Conservation (phyloP, 2,888 invertebrate species). For the Zaprionus bogoriensis region DNA sequence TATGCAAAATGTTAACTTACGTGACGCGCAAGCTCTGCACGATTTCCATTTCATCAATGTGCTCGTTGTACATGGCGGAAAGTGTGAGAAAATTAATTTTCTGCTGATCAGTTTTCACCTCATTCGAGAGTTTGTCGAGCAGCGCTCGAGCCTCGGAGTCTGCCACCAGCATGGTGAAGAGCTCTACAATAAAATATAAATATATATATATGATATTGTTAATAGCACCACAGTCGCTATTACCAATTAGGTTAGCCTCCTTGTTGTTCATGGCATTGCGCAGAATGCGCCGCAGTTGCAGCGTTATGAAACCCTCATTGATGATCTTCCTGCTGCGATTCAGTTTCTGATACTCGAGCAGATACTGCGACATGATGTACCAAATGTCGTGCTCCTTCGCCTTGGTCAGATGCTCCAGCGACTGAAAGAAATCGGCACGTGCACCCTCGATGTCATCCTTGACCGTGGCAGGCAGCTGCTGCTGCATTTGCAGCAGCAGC, state of each 20-base stretch:
- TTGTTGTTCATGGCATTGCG: slow-evolving; percentile 79
- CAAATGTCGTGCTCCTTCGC: slow-evolving; percentile 79
- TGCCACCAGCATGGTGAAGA: slow-evolving; percentile 78
- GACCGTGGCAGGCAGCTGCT: slow-evolving; percentile 42
- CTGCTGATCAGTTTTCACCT: slow-evolving; percentile 80
- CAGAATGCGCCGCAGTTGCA: slow-evolving; percentile 77
- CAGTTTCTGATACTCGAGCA: slow-evolving; percentile 76
- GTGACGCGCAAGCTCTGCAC: slow-evolving; percentile 71
- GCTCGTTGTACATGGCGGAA: slow-evolving; percentile 81
- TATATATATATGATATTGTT: too few species aligned
- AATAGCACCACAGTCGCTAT: background rate
- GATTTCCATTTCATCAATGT: slow-evolving; percentile 69
- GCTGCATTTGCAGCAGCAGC: slow-evolving; percentile 59
- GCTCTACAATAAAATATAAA: slow-evolving; percentile 70
- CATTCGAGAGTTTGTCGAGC: slow-evolving; percentile 73
- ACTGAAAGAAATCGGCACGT: slow-evolving; percentile 75
- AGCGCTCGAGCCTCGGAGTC: slow-evolving; percentile 66
- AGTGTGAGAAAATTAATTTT: slow-evolving; percentile 80
- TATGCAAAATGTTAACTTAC: slow-evolving; percentile 46
- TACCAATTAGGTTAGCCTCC: slow-evolving; percentile 80
- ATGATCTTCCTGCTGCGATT: slow-evolving; percentile 62
- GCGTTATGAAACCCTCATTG: slow-evolving; percentile 70
- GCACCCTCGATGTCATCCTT: slow-evolving; percentile 60
- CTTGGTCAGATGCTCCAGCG: slow-evolving; percentile 79
- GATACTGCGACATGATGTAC: slow-evolving; percentile 79